phyloP scores from a whole-genome alignment of 2,797 vertebrate genomes.

The Silurus aristotelis region DNA sequence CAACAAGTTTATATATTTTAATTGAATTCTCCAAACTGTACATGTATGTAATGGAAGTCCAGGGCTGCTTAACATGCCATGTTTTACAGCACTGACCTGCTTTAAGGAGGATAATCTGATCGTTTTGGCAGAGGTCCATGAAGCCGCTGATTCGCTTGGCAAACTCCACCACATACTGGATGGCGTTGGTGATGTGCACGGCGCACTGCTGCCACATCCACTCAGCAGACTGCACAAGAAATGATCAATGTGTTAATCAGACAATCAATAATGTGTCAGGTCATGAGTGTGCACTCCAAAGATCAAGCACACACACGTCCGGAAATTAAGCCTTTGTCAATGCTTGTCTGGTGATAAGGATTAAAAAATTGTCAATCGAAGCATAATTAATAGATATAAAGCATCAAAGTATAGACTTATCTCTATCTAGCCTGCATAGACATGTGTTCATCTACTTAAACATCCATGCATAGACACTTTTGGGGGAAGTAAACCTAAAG shows the following conservation, averaged over 20 bases:
- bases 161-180: constrained; percentile 77
- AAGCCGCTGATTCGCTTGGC: constrained; percentile 81
- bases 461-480: background rate
- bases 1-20: too few relatives aligned
- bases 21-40: background rate
- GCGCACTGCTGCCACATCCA: constrained; percentile 93
- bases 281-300: background rate
- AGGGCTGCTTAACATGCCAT: background rate
- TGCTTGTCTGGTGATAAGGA: background rate
- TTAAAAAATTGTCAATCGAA: background rate
- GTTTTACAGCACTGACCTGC: constrained; percentile 77
- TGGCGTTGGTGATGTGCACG: constrained; percentile 87
- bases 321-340: background rate
- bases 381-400: background rate
- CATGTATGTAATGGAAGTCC: constrained; percentile 18
- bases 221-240: constrained; percentile 79
- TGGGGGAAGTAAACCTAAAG: background rate
- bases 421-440: background rate
- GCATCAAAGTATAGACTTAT: background rate
- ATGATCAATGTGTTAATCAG: constrained; percentile 16
- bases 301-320: constrained; percentile 3
- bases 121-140: constrained; percentile 94
- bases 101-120: constrained; percentile 93
- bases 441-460: background rate
- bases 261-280: background rate